phyloP scores from a whole-genome alignment of 23 tunicate genomes.

The Oikopleura vanhoeffeni region DNA sequence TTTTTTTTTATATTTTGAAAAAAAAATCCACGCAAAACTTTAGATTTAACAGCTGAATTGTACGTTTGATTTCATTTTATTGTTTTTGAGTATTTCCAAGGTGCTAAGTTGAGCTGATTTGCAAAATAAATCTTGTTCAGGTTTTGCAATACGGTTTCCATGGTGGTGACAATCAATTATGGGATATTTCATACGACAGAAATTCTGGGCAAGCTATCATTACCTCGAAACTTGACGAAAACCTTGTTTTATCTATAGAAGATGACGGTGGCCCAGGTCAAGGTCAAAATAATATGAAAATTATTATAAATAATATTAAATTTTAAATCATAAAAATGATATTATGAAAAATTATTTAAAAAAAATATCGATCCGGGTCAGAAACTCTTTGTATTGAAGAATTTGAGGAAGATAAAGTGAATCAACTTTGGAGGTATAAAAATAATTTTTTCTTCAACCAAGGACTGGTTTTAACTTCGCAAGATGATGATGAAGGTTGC shows the following conservation, averaged over 20 bases:
- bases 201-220: background rate
- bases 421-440: conserved; percentile 1
- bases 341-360: too few relatives aligned
- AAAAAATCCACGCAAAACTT: too few relatives aligned
- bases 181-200: background rate
- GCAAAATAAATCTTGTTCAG: background rate
- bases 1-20: background rate
- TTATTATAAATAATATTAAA: too few relatives aligned
- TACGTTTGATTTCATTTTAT: too few relatives aligned
- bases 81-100: too few relatives aligned
- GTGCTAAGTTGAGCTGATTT: too few relatives aligned
- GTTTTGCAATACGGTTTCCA: background rate
- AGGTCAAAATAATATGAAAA: too few relatives aligned
- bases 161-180: background rate
- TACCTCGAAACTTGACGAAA: background rate
- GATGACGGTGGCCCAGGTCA: background rate
- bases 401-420: background rate
- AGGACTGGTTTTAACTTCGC: too few relatives aligned
- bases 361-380: too few relatives aligned
- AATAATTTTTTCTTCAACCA: background rate
- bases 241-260: background rate
- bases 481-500: too few relatives aligned
- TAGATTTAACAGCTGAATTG: too few relatives aligned
- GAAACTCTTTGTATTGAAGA: background rate
- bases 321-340: too few relatives aligned